Base-by-base conservation (phyloP, 30 jellyfish, hydroid and myxozoan genomes). In the Euphysa ruthae region DNA sequence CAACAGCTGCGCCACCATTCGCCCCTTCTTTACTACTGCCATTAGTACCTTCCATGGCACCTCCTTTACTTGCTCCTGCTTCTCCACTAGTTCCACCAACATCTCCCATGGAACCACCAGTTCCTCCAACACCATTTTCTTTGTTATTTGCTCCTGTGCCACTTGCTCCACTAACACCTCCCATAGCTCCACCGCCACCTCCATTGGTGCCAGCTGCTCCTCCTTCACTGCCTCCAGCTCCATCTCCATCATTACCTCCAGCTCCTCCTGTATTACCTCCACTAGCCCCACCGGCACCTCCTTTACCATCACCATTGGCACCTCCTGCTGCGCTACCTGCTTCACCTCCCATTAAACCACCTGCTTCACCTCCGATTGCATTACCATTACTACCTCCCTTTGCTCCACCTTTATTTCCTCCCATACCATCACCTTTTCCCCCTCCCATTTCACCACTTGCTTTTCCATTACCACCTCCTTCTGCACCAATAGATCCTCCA, bases 401-500 rank as follows among this genome's bases (percentile, higher is more conserved):
- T 22, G 18, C 80, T 14, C 80, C 80, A 42, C 69, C 65, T 27
- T 13, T 35, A 24, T 25, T 23, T 4, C 74, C 78, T 16, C 49
- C 65, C 14, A 24, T 65, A 10, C 43, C 78, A 18, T 23, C 71
- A 35, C 24, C 28, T 10, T 24, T 10, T 35, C 10, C 77, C 6
- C 32, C 23, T 16, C 43, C 74, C 23, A 54, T 29, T 6, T 13
- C 63, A 13, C 43, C 74, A 6, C 74, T 55, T 0, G 74, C 74
- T 65, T 29, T 72, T 38, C 29, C 74, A 18, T 23, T 32, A 4
- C 44, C 52, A 38, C 38, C 78, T 1, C 69, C 81, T 24, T 30
- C 57, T 22, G 44, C 89, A 63, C 77, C 87, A n/a, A 32, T 75
- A 6, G 70, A 78, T 54, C 77, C 79, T 12, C 63, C 75, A 6